phyloP scores from a whole-genome alignment of 2,113 vertebrate species.

The Crotalus tigris region DNA sequence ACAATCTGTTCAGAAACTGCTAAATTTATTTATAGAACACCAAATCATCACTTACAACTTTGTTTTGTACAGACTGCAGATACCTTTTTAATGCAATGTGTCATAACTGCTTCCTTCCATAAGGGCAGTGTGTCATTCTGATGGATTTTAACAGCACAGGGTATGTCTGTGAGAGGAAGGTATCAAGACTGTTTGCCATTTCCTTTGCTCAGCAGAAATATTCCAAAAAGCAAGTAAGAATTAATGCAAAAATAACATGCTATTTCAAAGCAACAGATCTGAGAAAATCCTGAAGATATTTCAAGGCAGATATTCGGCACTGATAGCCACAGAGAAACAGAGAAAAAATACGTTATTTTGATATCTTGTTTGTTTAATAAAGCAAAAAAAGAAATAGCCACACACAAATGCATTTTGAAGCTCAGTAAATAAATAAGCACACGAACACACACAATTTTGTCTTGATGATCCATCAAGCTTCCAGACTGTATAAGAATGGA shows the following conservation, averaged over 20 bases:
- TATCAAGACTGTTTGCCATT: slow-evolving; percentile 53
- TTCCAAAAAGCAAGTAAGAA: slow-evolving; percentile 19
- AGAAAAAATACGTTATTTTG: not conserved
- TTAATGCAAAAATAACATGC: not conserved
- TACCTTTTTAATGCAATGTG: slow-evolving; percentile 53
- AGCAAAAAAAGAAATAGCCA: not conserved
- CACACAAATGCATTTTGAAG: not conserved
- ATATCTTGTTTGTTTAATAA: not conserved
- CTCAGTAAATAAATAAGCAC: not conserved
- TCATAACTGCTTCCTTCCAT: slow-evolving; percentile 50
- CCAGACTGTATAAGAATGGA: not conserved
- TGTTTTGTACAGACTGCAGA: slow-evolving; percentile 32
- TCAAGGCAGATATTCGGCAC: not conserved
- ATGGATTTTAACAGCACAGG: slow-evolving; percentile 19
- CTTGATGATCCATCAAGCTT: not conserved
- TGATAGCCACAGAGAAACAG: not conserved
- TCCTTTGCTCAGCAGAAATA: slow-evolving; percentile 30
- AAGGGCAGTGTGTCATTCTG: not conserved
- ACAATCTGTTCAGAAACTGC: not conserved
- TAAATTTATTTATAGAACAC: slow-evolving; percentile 50
- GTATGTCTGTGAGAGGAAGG: slow-evolving; percentile 51
- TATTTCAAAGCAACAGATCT: slow-evolving; percentile 16
- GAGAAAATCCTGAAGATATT: not conserved
- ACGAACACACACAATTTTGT: not conserved
- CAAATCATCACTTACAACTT: slow-evolving; percentile 58